Evolutionary conservation across 2,888 invertebrate genomes (phyloP).

Genomic region (Tipula unca): DNA sequence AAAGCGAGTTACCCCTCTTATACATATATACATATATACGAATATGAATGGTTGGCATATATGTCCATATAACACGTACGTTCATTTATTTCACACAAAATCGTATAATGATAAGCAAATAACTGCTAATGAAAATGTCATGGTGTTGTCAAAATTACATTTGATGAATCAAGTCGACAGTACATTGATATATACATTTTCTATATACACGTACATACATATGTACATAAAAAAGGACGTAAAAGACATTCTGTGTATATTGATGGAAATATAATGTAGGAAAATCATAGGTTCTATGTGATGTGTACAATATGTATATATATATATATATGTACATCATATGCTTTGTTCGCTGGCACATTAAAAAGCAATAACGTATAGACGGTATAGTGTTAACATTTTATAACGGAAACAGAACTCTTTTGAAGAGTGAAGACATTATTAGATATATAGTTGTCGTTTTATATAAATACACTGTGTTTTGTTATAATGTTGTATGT

Average conservation of each 20-base stretch:
- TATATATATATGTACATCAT: too few relatives aligned
- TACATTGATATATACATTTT: neutral
- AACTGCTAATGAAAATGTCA: neutral
- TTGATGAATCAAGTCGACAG: neutral
- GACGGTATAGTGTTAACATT: conserved; percentile 1
- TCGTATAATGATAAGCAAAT: conserved; percentile 3
- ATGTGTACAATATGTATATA: too few relatives aligned
- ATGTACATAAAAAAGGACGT: too few relatives aligned
- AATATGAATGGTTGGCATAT: neutral
- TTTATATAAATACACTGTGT: neutral
- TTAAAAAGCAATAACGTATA: conserved; percentile 1
- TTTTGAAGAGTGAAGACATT: neutral
- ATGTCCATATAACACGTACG: neutral
- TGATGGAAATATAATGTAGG: too few relatives aligned
- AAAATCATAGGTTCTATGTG: too few relatives aligned
- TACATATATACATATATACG: neutral
- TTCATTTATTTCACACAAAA: neutral
- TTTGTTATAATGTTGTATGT: neutral
- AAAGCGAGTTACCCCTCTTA: neutral
- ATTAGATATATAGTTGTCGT: neutral
- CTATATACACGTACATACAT: too few relatives aligned
- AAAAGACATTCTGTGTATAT: too few relatives aligned
- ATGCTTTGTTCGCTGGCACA: neutral
- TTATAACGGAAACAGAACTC: neutral
- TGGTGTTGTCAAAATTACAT: neutral